Evolutionary conservation across 2,797 vertebrate species (phyloP).

Genomic region (Sebastes iracundus): DNA sequence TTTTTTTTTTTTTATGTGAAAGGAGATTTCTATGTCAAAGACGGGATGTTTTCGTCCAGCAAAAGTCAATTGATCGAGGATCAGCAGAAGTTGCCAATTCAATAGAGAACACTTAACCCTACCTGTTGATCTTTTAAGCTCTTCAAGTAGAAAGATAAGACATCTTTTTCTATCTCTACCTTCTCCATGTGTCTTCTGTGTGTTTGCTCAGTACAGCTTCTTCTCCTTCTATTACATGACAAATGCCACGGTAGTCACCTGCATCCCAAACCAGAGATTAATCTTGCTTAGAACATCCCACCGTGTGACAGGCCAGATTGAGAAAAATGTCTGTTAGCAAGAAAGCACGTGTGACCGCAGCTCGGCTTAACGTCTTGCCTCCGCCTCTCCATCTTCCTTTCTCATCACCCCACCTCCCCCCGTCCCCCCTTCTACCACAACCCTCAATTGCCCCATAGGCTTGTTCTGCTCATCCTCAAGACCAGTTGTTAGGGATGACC

Average conservation of each 20-base stretch:
- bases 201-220: slow-evolving; percentile 36
- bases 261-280: slow-evolving; percentile 71
- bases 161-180: neutral
- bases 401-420: neutral
- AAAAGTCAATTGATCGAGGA: neutral
- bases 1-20: neutral
- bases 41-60: neutral
- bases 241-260: slow-evolving; percentile 73
- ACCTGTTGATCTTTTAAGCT: slow-evolving; percentile 50
- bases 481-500: slow-evolving; percentile 60
- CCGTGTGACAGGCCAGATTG: slow-evolving; percentile 77
- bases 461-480: slow-evolving; percentile 53
- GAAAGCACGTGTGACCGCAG: slow-evolving; percentile 31
- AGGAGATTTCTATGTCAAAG: neutral
- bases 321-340: slow-evolving; percentile 80
- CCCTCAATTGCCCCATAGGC: slow-evolving; percentile 56
- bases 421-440: neutral
- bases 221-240: slow-evolving; percentile 62
- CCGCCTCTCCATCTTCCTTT: slow-evolving; percentile 39
- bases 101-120: slow-evolving; percentile 11
- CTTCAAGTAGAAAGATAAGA: slow-evolving; percentile 3
- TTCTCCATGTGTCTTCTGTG: slow-evolving; percentile 5
- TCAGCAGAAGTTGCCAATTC: neutral
- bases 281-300: slow-evolving; percentile 77
- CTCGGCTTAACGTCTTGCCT: slow-evolving; percentile 38